Evolutionary conservation across 2,888 invertebrate genomes (phyloP), one percentile per base, ranked within the genome.

Genomic region (Euzophera pinguis): DNA sequence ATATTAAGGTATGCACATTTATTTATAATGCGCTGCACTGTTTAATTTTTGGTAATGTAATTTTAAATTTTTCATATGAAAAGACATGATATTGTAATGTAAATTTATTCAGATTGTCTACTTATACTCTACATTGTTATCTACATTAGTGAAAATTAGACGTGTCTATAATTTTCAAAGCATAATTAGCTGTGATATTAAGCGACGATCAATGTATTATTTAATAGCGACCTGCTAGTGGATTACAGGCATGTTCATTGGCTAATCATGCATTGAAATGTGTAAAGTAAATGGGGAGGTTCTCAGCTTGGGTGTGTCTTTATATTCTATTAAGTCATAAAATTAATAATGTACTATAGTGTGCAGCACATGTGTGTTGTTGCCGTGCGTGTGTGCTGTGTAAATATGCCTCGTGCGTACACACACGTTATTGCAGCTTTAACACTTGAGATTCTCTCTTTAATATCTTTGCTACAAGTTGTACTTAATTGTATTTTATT

Each of bases 401-500:
- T 90, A 90, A 86, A 90, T 90, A 89, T 88, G 88, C 89, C 87
- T 80, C 60, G 86, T 81, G 89, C 88, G 86, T 88, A 88, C 88
- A 90, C 90, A 90, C 89, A 90, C 85, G 84, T 81, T 81, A 77
- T 81, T 84, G 87, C 89, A 86, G 89, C 89, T 90, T 89, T 85
- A 86, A 89, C 89, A 88, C 87, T 84, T 84, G 82, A 84, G 81
- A 86, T 86, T 90, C 84, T 90, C 90, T 91, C 90, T 90, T 90
- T 90, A 88, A 91, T 91, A 91, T 91, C 91, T 92, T 92, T 92
- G 92, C 92, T 92, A 92, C 92, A 91, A 92, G 91, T 92, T 92
- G 92, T 92, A 92, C 92, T 93, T 92, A 92, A 92, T 91, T 90
- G 88, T 87, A 91, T 91, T 92, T 91, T 90, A 92, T 92, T 91